These are phyloP conservation scores for Glossophaga mutica DNA, from an alignment of 2,797 vertebrate species.

Conservation along the genomic window DNA sequence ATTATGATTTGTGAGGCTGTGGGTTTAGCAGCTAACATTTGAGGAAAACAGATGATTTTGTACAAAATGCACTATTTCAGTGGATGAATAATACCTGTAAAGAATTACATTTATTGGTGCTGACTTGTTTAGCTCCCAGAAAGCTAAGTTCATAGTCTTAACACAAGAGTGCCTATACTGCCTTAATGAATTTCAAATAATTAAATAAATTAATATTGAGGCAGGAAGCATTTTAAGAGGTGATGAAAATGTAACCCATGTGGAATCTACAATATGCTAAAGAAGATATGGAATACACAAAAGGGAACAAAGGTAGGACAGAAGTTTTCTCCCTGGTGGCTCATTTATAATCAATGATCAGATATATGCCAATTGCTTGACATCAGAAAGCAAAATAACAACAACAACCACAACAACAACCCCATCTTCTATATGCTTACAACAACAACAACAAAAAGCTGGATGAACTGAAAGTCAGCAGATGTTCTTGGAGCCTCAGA, in stretches of 20 bases:
- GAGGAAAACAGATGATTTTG: conserved; percentile 72
- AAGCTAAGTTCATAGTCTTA: conserved; percentile 59
- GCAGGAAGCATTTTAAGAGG: neutral
- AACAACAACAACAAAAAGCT: neutral
- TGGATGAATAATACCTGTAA: conserved; percentile 53
- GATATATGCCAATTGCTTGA: neutral
- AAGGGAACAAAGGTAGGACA: neutral
- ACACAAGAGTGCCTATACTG: neutral
- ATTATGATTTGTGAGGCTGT: conserved; percentile 70
- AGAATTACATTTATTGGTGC: conserved; percentile 49
- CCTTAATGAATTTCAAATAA: neutral
- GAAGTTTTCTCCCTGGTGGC: neutral
- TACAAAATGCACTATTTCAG: conserved; percentile 57
- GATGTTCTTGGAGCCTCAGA: neutral
- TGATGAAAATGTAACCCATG: neutral
- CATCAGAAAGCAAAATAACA: neutral
- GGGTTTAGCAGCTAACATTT: conserved; percentile 64
- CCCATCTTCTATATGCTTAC: neutral
- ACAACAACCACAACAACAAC: neutral
- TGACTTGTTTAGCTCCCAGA: conserved; percentile 67
- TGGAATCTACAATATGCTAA: neutral
- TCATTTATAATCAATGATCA: neutral
- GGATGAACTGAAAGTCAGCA: neutral
- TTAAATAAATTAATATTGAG: neutral
- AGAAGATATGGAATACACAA: neutral